Percentiles rank a stretch among this genome's conserved stretches.
Conservation (phyloP, 2,113 vertebrate genomes). For the Strigops habroptila region DNA sequence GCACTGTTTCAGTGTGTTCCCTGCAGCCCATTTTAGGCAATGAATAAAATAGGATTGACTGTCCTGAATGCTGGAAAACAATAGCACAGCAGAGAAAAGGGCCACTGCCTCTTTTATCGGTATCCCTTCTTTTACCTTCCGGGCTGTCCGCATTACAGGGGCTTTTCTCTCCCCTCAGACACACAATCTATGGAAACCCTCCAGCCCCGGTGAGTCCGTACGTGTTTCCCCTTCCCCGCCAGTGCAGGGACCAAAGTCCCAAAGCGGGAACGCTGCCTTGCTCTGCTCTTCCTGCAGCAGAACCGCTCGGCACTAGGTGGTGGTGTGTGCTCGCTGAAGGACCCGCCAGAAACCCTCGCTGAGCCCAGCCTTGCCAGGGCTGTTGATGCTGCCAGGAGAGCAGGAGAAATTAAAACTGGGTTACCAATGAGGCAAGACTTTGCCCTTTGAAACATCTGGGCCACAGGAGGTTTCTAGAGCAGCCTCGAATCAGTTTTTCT, state of each 20-base stretch:
- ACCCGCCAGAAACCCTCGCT: fast-evolving
- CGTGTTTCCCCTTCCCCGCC: neutral
- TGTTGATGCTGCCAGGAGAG: neutral
- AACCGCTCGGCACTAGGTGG: neutral
- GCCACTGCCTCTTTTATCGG: fast-evolving
- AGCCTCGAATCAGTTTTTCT: neutral
- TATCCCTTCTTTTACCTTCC: neutral
- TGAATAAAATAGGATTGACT: neutral
- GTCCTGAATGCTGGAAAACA: neutral
- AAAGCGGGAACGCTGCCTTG: neutral
- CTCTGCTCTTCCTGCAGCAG: neutral
- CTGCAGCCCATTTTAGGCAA: neutral
- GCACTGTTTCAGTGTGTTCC: fast-evolving
- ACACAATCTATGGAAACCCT: too few relatives aligned
- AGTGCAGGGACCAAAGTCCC: neutral
- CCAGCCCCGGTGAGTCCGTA: neutral
- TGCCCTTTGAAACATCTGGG: too few relatives aligned
- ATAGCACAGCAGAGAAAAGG: neutral
- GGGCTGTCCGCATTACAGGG: fast-evolving
- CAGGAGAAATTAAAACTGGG: neutral
- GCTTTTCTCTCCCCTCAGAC: neutral
- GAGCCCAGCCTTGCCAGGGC: neutral
- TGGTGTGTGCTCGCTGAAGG: neutral
- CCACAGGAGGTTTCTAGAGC: neutral
- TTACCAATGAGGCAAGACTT: neutral